phyloP scores from a whole-genome alignment of 2,888 invertebrate genomes.

The Diarsia brunnea region DNA sequence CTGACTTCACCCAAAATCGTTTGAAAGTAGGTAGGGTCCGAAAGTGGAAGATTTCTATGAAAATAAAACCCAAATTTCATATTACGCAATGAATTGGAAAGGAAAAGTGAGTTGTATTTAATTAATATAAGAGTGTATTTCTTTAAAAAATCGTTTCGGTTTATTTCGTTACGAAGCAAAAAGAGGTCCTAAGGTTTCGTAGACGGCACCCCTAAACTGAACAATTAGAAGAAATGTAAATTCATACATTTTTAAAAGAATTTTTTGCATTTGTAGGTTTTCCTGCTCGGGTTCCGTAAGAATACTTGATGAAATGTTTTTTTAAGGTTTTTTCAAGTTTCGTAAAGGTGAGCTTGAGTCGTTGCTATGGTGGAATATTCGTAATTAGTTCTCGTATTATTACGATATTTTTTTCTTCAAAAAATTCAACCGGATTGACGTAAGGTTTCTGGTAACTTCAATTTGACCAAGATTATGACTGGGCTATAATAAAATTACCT shows the following conservation, averaged over 20 bases:
- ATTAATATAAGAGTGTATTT: constrained; percentile 3
- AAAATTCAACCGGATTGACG: background rate
- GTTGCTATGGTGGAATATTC: background rate
- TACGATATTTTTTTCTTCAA: too few relatives aligned
- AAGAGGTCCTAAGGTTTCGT: constrained; percentile 40
- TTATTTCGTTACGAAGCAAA: constrained; percentile 42
- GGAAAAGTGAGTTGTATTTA: constrained; percentile 9
- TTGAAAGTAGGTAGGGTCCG: background rate
- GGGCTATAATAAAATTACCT: too few relatives aligned
- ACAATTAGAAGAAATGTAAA: constrained; percentile 41
- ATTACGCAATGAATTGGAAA: constrained; percentile 15
- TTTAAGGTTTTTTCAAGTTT: constrained; percentile 16
- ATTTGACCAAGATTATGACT: too few relatives aligned
- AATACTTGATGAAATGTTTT: constrained; percentile 6
- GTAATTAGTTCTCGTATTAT: too few relatives aligned
- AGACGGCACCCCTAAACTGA: constrained; percentile 29
- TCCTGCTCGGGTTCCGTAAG: constrained; percentile 42
- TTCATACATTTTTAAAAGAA: constrained; percentile 8
- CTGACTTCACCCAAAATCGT: background rate
- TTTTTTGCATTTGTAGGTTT: constrained; percentile 18
- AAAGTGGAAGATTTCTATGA: background rate
- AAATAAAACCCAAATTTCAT: constrained; percentile 11
- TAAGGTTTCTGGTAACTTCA: too few relatives aligned
- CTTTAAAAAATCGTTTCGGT: constrained; percentile 31
- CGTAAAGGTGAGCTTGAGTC: background rate